Conservation (phyloP, 2,888 invertebrate genomes). For the Thyatira batis region DNA sequence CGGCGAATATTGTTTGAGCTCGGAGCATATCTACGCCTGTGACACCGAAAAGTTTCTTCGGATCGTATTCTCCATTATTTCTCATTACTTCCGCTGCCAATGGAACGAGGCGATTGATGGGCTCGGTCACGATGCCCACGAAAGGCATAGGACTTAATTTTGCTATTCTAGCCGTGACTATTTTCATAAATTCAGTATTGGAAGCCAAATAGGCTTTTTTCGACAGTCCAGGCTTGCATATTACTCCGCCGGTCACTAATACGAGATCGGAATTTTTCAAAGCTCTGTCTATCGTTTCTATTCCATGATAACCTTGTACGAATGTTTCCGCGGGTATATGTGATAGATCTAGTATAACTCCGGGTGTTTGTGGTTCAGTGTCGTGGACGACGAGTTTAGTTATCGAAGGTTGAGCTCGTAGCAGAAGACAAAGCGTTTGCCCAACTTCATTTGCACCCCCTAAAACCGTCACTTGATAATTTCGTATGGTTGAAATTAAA, state of each 20-base stretch:
- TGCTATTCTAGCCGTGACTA: conserved; percentile 48
- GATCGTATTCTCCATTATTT: conserved; percentile 78
- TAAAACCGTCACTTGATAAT: conserved; percentile 61
- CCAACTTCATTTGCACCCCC: conserved; percentile 77
- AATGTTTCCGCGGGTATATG: conserved; percentile 66
- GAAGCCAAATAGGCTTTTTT: conserved; percentile 82
- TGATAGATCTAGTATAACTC: conserved; percentile 69
- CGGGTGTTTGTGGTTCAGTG: conserved; percentile 53
- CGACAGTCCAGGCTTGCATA: conserved; percentile 82
- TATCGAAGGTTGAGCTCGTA: conserved; percentile 82
- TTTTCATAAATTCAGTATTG: conserved; percentile 67
- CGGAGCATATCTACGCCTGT: conserved; percentile 88
- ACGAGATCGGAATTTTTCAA: conserved; percentile 84
- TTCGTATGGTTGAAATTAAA: conserved; percentile 18
- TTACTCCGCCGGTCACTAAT: conserved; percentile 84
- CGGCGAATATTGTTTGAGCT: conserved; percentile 89
- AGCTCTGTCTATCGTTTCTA: conserved; percentile 49
- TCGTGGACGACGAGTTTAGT: conserved; percentile 84
- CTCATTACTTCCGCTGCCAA: conserved; percentile 70
- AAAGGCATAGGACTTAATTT: conserved; percentile 59
- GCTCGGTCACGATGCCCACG: conserved; percentile 70
- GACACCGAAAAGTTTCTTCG: conserved; percentile 86
- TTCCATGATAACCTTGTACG: conserved; percentile 54
- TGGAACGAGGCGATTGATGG: conserved; percentile 69
- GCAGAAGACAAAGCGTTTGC: conserved; percentile 78